Evolutionary conservation across 2,797 vertebrate genomes (phyloP).

Genomic region (Zalophus californianus): DNA sequence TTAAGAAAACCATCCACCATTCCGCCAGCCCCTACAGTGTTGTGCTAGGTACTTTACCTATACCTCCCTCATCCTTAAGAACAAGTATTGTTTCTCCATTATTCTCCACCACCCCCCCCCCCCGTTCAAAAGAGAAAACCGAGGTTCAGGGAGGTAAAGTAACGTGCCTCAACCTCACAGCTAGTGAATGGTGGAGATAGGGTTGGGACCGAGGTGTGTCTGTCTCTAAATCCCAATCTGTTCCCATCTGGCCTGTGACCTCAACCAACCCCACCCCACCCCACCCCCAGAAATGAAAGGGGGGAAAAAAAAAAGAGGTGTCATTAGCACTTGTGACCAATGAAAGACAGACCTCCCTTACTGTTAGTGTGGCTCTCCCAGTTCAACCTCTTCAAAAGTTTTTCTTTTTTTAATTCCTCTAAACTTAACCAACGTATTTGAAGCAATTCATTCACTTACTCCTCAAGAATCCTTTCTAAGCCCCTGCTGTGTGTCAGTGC

Average conservation of each 20-base stretch:
- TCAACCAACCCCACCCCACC: neutral
- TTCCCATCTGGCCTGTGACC: neutral
- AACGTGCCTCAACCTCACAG: neutral
- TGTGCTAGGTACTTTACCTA: neutral
- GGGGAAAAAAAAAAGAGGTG: neutral
- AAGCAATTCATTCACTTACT: neutral
- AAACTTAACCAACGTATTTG: neutral
- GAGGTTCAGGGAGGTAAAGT: neutral
- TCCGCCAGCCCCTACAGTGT: neutral
- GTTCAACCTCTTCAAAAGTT: neutral
- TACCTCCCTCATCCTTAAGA: neutral
- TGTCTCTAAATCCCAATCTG: neutral
- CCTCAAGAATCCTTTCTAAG: neutral
- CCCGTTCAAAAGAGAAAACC: neutral
- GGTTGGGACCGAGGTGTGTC: neutral
- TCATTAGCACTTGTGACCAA: neutral
- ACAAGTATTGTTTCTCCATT: neutral
- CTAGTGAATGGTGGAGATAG: neutral
- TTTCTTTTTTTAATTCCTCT: neutral
- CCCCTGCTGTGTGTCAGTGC: neutral
- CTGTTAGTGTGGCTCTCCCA: neutral
- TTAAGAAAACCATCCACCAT: neutral
- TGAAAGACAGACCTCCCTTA: neutral
- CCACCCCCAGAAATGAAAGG: neutral
- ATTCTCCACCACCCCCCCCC: neutral